Evolutionary conservation across 2,113 vertebrate species (phyloP).

Genomic region (Rhombomys opimus): DNA sequence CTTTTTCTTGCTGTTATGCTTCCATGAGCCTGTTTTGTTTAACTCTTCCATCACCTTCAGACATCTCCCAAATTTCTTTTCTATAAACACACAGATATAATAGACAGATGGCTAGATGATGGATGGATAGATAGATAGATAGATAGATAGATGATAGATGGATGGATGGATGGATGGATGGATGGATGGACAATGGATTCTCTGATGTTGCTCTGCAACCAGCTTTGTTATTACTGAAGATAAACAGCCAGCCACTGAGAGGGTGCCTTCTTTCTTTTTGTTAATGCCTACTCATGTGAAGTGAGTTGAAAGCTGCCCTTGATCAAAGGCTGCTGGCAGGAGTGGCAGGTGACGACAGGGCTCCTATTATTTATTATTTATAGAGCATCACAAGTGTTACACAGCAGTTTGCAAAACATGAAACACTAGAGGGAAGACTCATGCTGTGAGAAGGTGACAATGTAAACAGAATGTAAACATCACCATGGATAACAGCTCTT

Average conservation of each 20-base stretch:
- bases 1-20: background rate
- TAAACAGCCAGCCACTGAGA: background rate
- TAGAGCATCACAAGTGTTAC: conserved; percentile 53
- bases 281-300: conserved; percentile 48
- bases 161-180: background rate
- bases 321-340: conserved; percentile 71
- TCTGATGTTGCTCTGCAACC: background rate
- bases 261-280: background rate
- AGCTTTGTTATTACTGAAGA: conserved; percentile 20
- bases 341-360: conserved; percentile 34
- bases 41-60: background rate
- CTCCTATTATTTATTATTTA: conserved; percentile 77
- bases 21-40: background rate
- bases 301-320: conserved; percentile 69
- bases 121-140: background rate
- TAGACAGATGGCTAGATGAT: background rate
- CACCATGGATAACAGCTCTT: background rate
- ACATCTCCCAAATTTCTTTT: background rate
- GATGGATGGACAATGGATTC: background rate
- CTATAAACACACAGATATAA: background rate
- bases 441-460: conserved; percentile 46
- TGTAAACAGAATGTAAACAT: conserved; percentile 63
- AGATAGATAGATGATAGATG: background rate
- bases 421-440: conserved; percentile 49
- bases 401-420: conserved; percentile 65